phyloP scores from a whole-genome alignment of 2,888 invertebrate species.

The Eristalis intricaria region DNA sequence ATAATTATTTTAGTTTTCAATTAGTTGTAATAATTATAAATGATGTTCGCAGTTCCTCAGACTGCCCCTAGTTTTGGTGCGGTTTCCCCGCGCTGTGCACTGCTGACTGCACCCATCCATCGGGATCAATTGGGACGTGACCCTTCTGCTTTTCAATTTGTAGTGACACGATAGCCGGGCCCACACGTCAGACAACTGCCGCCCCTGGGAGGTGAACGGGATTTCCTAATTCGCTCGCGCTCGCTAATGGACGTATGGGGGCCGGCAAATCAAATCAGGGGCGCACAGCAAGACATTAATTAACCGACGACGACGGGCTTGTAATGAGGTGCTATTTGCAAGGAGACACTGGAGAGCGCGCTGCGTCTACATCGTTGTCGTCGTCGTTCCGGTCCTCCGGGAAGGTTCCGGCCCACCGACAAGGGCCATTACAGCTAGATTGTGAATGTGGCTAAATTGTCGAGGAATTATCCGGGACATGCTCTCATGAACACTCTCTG shows the following conservation, averaged over 20 bases:
- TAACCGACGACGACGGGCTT: conserved; percentile 59
- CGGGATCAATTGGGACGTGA: conserved; percentile 58
- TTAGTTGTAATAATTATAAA: conserved; percentile 69
- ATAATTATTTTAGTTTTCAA: conserved; percentile 68
- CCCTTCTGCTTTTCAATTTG: not conserved
- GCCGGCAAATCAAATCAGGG: conserved; percentile 57
- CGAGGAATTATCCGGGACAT: conserved; percentile 61
- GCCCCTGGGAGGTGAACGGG: conserved; percentile 5
- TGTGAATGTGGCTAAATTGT: conserved; percentile 59
- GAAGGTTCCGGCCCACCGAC: conserved; percentile 30
- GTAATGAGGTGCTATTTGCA: conserved; percentile 61
- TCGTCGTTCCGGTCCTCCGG: conserved; percentile 29
- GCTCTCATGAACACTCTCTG: not conserved
- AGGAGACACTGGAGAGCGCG: conserved; percentile 21
- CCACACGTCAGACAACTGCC: conserved; percentile 1
- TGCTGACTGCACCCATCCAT: conserved; percentile 2
- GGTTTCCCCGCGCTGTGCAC: not conserved
- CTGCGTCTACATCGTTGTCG: not conserved
- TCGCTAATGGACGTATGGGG: conserved; percentile 56
- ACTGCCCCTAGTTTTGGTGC: not conserved
- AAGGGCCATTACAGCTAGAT: conserved; percentile 62
- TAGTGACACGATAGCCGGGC: not conserved
- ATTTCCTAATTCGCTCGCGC: conserved; percentile 64
- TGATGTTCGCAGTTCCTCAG: conserved; percentile 4
- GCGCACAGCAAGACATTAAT: conserved; percentile 60